These are phyloP conservation scores for Drosophila hawaiiensis DNA, from an alignment of 2,888 invertebrate genomes.

Conservation along the genomic window DNA sequence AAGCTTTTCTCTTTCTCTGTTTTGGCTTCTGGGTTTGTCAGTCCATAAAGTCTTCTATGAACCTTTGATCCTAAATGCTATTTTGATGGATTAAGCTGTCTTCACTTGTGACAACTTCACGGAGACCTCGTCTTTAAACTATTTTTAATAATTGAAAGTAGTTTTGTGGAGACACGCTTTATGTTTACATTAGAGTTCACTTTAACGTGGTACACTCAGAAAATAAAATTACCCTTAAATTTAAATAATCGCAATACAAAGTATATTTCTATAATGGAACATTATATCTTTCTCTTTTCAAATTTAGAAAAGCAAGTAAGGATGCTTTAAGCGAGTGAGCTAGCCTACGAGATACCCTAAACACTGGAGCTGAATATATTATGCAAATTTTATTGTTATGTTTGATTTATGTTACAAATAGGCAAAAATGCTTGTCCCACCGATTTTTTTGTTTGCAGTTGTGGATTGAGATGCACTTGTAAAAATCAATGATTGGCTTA, in stretches of 20 bases:
- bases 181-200: neutral
- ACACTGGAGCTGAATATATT: neutral
- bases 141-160: neutral
- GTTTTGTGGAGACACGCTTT: neutral
- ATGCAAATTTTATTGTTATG: neutral
- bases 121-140: too few species aligned
- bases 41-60: neutral
- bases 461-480: too few species aligned
- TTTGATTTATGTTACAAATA: too few species aligned
- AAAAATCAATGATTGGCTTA: too few species aligned
- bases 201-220: neutral
- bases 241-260: neutral
- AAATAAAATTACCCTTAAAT: neutral
- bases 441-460: too few species aligned
- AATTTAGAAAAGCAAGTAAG: neutral
- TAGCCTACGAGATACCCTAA: neutral
- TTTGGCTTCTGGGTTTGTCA: neutral
- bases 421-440: too few species aligned
- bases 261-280: too few species aligned
- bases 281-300: neutral
- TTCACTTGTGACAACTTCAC: slow-evolving; percentile 6
- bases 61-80: neutral
- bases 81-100: neutral
- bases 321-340: neutral
- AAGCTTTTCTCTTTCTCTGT: neutral